Evolutionary conservation across 2,113 vertebrate species (phyloP).

Genomic region (Ptychochromis oligacanthus): DNA sequence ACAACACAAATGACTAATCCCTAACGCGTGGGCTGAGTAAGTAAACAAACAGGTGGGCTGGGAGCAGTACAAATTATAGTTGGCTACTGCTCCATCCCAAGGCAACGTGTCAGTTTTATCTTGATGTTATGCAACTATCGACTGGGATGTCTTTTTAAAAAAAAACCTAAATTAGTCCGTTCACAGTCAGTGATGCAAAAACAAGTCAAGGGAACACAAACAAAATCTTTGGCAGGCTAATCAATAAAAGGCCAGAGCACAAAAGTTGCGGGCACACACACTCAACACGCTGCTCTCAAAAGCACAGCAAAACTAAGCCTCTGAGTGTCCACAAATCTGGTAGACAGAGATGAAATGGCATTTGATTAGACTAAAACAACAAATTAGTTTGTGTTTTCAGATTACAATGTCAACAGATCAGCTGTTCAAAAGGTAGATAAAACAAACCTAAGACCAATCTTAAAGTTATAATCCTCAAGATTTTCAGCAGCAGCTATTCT

Average conservation of each 20-base stretch:
- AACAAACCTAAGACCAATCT: neutral
- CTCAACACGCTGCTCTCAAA: conserved; percentile 14
- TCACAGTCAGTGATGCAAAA: conserved; percentile 41
- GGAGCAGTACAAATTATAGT: conserved; percentile 70
- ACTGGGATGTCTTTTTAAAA: conserved; percentile 33
- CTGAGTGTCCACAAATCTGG: neutral
- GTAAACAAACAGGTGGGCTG: conserved; percentile 76
- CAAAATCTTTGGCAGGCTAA: conserved; percentile 37
- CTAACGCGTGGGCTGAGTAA: conserved; percentile 58
- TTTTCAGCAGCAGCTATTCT: neutral
- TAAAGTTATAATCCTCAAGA: neutral
- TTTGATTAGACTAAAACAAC: neutral
- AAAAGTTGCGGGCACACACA: conserved; percentile 30
- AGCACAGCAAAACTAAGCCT: neutral
- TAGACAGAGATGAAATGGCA: neutral
- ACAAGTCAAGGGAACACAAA: conserved; percentile 57
- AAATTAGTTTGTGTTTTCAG: neutral
- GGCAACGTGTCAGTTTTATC: conserved; percentile 70
- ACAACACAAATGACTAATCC: conserved; percentile 74
- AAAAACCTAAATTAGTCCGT: conserved; percentile 37
- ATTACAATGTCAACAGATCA: neutral
- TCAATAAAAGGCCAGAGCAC: conserved; percentile 55
- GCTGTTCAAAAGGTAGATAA: too few relatives aligned
- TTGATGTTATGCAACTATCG: conserved; percentile 68
- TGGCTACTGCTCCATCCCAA: conserved; percentile 65